phyloP scores from a whole-genome alignment of 2,113 vertebrate genomes.

The Nesogale talazaci region DNA sequence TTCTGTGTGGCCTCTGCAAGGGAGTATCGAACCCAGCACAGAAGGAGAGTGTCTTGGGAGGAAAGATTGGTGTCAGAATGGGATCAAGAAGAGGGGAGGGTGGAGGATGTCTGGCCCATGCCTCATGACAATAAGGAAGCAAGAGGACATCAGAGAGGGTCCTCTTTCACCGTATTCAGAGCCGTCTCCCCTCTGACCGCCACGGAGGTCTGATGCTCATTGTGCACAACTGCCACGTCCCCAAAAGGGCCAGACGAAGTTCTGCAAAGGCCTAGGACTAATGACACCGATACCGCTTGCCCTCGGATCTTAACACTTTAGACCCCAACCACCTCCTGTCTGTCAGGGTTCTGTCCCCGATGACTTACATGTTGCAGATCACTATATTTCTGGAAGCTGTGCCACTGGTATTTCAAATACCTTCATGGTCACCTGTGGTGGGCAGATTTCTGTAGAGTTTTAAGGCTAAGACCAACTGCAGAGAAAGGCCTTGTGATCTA shows the following conservation, averaged over 20 bases:
- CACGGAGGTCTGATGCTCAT: neutral
- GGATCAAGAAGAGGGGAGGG: no score
- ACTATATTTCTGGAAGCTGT: neutral
- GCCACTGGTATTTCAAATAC: neutral
- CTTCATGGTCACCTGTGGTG: neutral
- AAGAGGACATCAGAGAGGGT: no score
- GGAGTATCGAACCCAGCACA: no score
- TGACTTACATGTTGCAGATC: neutral
- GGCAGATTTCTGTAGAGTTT: neutral
- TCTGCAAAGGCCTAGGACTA: neutral
- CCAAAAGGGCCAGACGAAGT: neutral
- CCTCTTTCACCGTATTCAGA: neutral
- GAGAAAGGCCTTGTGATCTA: neutral
- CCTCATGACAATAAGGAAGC: no score
- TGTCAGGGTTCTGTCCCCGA: neutral
- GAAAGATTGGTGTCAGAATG: no score
- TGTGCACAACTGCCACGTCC: fast-evolving
- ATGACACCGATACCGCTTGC: neutral
- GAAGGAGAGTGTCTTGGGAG: no score
- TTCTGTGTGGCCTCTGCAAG: no score
- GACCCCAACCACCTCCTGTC: neutral
- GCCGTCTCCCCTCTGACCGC: neutral
- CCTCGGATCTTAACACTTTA: neutral
- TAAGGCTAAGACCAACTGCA: neutral
- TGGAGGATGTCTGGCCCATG: no score